Conservation (phyloP, 2,113 vertebrate genomes). For the human (Homo sapiens) region DNA sequence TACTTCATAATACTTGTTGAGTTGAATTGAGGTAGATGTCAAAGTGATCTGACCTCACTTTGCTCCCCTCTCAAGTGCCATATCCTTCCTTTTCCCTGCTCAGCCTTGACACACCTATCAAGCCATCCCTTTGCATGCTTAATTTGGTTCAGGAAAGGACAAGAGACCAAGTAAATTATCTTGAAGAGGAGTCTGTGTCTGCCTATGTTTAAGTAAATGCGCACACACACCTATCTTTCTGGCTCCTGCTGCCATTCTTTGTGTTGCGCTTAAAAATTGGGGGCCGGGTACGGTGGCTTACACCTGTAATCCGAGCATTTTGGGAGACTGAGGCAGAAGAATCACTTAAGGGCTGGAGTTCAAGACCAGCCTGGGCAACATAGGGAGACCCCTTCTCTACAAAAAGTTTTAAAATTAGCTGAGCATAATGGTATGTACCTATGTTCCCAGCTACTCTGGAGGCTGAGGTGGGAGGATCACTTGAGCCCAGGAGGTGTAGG, state of each 20-base stretch:
- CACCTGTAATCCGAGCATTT: too few species aligned
- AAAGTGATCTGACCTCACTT: background rate
- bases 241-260: background rate
- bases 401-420: too few species aligned
- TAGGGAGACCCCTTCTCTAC: too few species aligned
- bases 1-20: background rate
- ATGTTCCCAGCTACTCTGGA: too few species aligned
- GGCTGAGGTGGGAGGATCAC: too few species aligned
- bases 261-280: conserved; percentile 26
- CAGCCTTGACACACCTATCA: background rate
- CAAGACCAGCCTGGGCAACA: too few species aligned
- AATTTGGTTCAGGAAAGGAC: background rate
- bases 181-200: background rate
- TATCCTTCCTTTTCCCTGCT: background rate
- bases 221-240: background rate
- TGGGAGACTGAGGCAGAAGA: too few species aligned
- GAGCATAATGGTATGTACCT: too few species aligned
- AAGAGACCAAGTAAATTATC: background rate
- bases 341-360: too few species aligned
- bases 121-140: background rate
- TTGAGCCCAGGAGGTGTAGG: too few species aligned
- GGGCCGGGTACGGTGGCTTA: too few species aligned
- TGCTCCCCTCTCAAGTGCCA: background rate
- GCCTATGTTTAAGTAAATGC: background rate
- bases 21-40: background rate